Conservation (phyloP, 2,888 invertebrate genomes). For the Cantharis flavilabris region DNA sequence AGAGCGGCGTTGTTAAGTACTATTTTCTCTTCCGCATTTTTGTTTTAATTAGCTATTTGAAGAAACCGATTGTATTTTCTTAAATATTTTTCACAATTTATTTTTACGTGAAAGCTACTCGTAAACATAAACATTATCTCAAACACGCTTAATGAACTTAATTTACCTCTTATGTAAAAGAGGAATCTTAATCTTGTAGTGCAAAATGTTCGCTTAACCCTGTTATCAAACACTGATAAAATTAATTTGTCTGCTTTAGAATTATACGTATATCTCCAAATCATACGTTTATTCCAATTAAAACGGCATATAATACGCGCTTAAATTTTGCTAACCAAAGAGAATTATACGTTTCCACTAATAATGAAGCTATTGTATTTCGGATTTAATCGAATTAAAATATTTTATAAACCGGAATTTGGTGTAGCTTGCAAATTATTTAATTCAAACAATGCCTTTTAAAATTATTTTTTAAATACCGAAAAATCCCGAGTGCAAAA, state of each 20-base stretch:
- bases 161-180: not conserved
- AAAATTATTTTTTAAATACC: not conserved
- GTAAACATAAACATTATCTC: not conserved
- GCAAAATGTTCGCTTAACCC: conserved; percentile 10
- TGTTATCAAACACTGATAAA: conserved; percentile 11
- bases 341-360: not conserved
- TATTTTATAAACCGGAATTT: not conserved
- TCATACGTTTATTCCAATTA: conserved; percentile 3
- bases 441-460: not conserved
- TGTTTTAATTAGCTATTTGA: not conserved
- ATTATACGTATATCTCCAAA: not conserved
- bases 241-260: conserved; percentile 10
- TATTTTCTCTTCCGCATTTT: not conserved
- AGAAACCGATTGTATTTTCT: not conserved
- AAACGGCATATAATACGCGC: not conserved
- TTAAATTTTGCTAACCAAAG: not conserved
- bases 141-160: not conserved
- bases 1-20: not conserved
- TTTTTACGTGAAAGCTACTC: not conserved
- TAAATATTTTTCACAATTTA: not conserved
- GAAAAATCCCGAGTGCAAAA: not conserved
- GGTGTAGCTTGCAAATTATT: not conserved
- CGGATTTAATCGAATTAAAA: not conserved
- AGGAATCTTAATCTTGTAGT: not conserved
- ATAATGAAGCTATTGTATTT: not conserved